Conservation (phyloP, 35 echinoderm and acorn worm genomes). For the Diadema setosum region DNA sequence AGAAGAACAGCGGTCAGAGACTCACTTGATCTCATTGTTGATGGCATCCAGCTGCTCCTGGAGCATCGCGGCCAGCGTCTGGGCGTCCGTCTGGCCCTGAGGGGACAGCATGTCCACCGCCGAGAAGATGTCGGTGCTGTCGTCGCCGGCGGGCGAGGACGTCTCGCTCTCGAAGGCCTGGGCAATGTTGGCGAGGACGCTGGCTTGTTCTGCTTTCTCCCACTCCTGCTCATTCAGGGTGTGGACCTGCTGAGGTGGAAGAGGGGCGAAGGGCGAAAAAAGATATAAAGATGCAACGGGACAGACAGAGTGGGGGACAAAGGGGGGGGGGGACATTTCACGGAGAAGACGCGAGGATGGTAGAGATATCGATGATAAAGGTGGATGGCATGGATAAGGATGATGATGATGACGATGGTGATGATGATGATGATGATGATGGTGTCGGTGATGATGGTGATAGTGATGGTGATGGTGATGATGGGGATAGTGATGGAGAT, state of each 20-base stretch:
- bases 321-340: not conserved
- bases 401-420: no score
- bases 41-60: slow-evolving; percentile 99
- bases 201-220: slow-evolving; percentile 98
- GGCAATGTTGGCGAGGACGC: slow-evolving; percentile 92
- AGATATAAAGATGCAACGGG: not conserved
- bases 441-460: no score
- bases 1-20: not conserved
- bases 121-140: slow-evolving; percentile 84
- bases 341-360: not conserved
- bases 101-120: slow-evolving; percentile 94
- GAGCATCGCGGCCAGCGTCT: slow-evolving; percentile 88
- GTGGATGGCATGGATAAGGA: not conserved
- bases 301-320: not conserved
- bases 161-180: slow-evolving; percentile 93
- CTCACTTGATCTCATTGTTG: slow-evolving; percentile 98
- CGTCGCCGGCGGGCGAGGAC: slow-evolving; percentile 35
- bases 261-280: not conserved
- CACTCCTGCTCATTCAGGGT: slow-evolving; percentile 98
- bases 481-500: no score
- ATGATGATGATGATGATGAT: no score
- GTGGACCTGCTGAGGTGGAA: slow-evolving; percentile 61
- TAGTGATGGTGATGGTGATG: no score
- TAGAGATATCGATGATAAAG: not conserved
- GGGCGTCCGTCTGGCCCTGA: slow-evolving; percentile 90